These are phyloP conservation scores for Psittacus erithacus DNA, from an alignment of 2,113 vertebrate genomes.

Conservation along the genomic window DNA sequence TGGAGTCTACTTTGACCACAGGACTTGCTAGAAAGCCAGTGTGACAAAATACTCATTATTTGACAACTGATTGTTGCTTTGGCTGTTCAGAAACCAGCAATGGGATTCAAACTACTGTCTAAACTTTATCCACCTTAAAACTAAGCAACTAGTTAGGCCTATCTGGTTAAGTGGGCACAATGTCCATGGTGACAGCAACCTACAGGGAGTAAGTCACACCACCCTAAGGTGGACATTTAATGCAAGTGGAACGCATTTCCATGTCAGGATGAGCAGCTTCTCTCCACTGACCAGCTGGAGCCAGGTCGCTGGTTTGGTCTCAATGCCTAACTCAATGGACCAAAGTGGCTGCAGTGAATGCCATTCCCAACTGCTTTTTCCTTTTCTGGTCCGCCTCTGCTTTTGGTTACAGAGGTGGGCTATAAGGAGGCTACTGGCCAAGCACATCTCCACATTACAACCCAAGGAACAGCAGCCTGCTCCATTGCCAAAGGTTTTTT, in stretches of 20 bases:
- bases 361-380: not conserved
- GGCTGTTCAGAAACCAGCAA: not conserved
- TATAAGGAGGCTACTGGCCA: not conserved
- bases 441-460: fast-evolving
- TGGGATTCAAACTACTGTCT: not conserved
- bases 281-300: not conserved
- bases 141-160: not conserved
- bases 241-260: not conserved
- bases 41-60: not conserved
- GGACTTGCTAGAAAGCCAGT: not conserved
- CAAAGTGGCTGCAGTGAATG: not conserved
- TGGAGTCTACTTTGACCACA: not conserved
- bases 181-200: not conserved
- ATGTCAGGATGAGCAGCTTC: not conserved
- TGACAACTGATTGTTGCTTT: not conserved
- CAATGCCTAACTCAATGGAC: not conserved
- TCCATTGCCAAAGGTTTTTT: not conserved
- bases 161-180: not conserved
- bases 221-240: not conserved
- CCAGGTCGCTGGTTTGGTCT: not conserved
- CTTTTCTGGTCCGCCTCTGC: not conserved
- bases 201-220: not conserved
- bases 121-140: not conserved
- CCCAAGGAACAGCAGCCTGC: not conserved
- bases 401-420: not conserved